Evolutionary conservation across 2,113 vertebrate species (phyloP).

Genomic region (Pelecanoides urinatrix): DNA sequence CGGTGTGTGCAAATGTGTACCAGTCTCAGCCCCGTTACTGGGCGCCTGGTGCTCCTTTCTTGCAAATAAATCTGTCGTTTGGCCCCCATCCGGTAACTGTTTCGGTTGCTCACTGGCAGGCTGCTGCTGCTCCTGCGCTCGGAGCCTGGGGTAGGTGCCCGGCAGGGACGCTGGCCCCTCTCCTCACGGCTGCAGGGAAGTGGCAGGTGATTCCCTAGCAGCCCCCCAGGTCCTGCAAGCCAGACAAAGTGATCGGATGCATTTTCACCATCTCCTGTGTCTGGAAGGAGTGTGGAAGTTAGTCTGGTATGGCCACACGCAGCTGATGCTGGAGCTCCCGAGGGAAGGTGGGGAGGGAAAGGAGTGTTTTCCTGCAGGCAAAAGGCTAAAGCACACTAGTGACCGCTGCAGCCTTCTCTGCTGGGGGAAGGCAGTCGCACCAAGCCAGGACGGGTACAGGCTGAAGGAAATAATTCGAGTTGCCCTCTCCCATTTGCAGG

Average conservation of each 20-base stretch:
- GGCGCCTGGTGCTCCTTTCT: neutral
- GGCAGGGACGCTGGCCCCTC: neutral
- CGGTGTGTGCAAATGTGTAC: neutral
- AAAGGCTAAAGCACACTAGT: neutral
- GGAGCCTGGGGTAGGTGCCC: neutral
- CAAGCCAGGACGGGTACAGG: neutral
- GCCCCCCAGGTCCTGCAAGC: neutral
- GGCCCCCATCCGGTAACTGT: neutral
- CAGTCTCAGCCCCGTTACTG: neutral
- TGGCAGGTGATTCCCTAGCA: neutral
- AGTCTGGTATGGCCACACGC: neutral
- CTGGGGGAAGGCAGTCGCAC: neutral
- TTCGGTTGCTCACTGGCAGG: neutral
- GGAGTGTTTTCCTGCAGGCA: neutral
- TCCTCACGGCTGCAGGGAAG: fast-evolving
- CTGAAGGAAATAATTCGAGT: neutral
- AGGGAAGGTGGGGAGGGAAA: neutral
- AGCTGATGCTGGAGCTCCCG: neutral
- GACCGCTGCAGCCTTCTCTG: fast-evolving
- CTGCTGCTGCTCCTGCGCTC: neutral
- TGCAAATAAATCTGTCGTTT: neutral
- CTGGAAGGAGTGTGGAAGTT: neutral
- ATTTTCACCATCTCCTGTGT: neutral
- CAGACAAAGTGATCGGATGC: neutral
- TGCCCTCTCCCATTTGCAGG: neutral